phyloP scores from a whole-genome alignment of 2,888 invertebrate species.

The Mystacides longicornis region DNA sequence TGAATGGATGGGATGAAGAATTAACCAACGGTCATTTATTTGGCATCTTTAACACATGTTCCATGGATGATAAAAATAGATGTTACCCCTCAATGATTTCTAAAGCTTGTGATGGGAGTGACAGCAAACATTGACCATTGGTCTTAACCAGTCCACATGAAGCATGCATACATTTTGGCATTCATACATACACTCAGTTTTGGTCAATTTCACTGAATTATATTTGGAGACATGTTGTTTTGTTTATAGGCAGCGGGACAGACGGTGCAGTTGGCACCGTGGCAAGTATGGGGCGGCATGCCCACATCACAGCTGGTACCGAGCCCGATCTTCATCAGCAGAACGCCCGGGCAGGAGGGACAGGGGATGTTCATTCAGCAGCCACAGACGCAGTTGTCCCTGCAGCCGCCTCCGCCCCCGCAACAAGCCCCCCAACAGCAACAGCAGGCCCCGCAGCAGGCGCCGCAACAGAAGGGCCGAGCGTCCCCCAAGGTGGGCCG shows the following conservation, averaged over 20 bases:
- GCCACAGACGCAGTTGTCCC: constrained; percentile 36
- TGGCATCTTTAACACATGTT: too few relatives aligned
- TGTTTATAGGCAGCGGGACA: constrained; percentile 50
- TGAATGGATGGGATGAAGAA: too few relatives aligned
- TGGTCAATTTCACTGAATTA: background rate
- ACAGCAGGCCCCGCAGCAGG: constrained; percentile 6
- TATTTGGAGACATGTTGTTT: too few relatives aligned
- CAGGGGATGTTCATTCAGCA: constrained; percentile 76
- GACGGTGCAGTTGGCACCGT: constrained; percentile 72
- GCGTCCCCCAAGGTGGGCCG: constrained; percentile 39
- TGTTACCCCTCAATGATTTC: too few relatives aligned
- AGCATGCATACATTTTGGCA: too few relatives aligned
- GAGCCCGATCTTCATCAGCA: constrained; percentile 70
- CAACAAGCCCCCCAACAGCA: constrained; percentile 3
- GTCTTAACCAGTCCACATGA: too few relatives aligned
- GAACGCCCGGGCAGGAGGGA: constrained; percentile 65
- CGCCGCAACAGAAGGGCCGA: background rate
- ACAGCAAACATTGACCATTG: too few relatives aligned
- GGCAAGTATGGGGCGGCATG: constrained; percentile 66
- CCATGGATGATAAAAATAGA: too few relatives aligned
- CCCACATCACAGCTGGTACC: constrained; percentile 61
- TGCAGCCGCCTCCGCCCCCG: background rate
- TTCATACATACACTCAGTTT: background rate
- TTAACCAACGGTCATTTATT: too few relatives aligned
- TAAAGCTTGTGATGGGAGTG: too few relatives aligned